phyloP scores from a whole-genome alignment of 1,140 invertebrate genomes.

The Matsumurasca onukii region DNA sequence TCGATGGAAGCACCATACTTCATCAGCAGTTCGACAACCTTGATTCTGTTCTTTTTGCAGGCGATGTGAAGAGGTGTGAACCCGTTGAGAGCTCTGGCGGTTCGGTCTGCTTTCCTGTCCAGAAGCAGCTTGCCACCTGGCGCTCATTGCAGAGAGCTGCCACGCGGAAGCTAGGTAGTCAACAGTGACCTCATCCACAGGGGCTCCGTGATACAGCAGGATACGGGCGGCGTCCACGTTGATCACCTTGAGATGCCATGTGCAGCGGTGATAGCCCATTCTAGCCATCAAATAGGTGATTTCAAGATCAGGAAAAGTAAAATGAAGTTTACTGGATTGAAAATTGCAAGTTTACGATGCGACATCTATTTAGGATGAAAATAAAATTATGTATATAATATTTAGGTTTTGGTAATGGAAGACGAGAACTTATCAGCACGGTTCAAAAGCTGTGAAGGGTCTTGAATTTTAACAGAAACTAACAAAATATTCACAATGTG shows the following conservation, averaged over 20 bases:
- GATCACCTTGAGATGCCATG: conserved; percentile 96
- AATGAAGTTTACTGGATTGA: too few species aligned
- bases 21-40: conserved; percentile 92
- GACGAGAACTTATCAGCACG: too few species aligned
- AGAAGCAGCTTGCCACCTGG: conserved; percentile 67
- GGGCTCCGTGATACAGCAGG: conserved; percentile 88
- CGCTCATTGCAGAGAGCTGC: conserved; percentile 93
- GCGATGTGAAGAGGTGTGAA: conserved; percentile 99
- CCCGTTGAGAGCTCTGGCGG: conserved; percentile 95
- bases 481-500: too few species aligned
- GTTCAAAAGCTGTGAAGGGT: too few species aligned
- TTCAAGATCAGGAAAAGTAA: too few species aligned
- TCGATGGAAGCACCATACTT: conserved; percentile 94
- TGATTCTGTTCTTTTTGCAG: conserved; percentile 98
- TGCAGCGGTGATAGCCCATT: conserved; percentile 88
- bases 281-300: too few species aligned
- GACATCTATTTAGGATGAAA: too few species aligned
- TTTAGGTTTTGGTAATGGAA: too few species aligned
- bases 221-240: conserved; percentile 93
- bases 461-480: too few species aligned
- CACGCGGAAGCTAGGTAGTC: conserved; percentile 97
- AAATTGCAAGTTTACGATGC: too few species aligned
- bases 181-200: conserved; percentile 96
- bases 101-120: conserved; percentile 93
- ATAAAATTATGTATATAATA: too few species aligned